These are phyloP conservation scores for Clanis bilineata DNA, from an alignment of 2,888 invertebrate species.

Conservation along the genomic window DNA sequence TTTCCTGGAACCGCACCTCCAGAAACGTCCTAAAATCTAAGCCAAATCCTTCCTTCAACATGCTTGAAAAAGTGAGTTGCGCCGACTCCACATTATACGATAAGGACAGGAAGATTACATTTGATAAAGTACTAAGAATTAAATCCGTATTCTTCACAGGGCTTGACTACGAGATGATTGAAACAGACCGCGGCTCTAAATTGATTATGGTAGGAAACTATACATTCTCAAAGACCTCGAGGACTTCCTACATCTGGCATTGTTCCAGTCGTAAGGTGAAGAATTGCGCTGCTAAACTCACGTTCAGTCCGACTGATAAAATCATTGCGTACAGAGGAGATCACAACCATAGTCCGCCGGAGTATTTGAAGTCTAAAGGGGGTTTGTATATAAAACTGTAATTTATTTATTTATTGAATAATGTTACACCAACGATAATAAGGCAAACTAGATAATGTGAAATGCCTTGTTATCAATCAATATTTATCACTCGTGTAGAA, in stretches of 20 bases:
- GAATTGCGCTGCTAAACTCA: conserved; percentile 21
- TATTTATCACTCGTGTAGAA: no score
- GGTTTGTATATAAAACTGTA: not conserved
- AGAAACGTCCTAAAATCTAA: no score
- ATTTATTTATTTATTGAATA: no score
- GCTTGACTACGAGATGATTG: conserved; percentile 13
- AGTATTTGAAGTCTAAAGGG: not conserved
- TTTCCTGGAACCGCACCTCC: no score
- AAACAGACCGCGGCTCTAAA: conserved; percentile 18
- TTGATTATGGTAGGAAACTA: conserved; percentile 25
- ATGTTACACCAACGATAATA: no score
- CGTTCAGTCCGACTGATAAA: conserved; percentile 14
- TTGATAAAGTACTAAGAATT: no score
- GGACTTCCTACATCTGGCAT: conserved; percentile 22
- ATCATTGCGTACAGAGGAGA: not conserved
- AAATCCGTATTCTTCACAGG: conserved; percentile 13
- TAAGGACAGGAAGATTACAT: no score
- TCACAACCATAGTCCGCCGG: not conserved
- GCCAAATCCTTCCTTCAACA: no score
- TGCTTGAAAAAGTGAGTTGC: no score
- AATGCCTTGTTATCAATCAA: no score
- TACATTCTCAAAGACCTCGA: conserved; percentile 27
- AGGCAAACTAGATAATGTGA: no score
- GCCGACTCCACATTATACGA: no score
- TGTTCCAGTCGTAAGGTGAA: conserved; percentile 24